Evolutionary conservation across 2,113 vertebrate species (phyloP), one percentile per base, ranked within the genome.

Genomic region (Hymenochirus boettgeri): DNA sequence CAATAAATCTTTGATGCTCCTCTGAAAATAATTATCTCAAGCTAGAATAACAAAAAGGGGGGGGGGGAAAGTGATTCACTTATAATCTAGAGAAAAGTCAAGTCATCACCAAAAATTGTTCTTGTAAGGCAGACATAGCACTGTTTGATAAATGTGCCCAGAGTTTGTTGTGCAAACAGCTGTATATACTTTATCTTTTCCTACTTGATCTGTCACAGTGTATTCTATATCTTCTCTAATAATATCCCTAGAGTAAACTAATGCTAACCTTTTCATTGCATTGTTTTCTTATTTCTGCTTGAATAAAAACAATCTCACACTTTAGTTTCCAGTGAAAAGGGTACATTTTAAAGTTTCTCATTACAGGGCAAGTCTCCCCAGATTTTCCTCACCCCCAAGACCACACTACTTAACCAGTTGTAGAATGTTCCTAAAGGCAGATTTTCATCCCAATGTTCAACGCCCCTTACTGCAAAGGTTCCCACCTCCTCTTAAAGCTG

Each of bases 1-100:
- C 60, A 24, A 65, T 65, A 65, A 57, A 65, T 57, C 54, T 65
- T 39, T 47, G 26, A 15, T 5, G 25, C 37, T 55, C 54, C 37
- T 37, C 25, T 8, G 27, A 21, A 50, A 18, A 55, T 57, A 57
- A 57, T 57, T 65, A 57, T 65, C 42, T 50, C n/a, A 22, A 57
- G 42, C 21, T 35, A 57, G 24, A 57, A 35, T 35, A 3, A 15
- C 29, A 24, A 35, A 26, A 18, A 45, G 27, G 48, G 22, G 35
- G 24, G 5, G 15, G 39, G n/a, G n/a, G 17, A 45, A 23, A 56
- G 53, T 50, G 57, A 65, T 65, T 65, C 42, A 48, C 57, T 26
- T 50, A 42, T 57, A 57, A 65, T 57, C 42, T 57, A 19, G 25
- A 22, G 23, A 55, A 45, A 13, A 35, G 53, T 50, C 62, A 57